Evolutionary conservation across 1,140 invertebrate species (phyloP).

Genomic region (Sycophaga agraensis): DNA sequence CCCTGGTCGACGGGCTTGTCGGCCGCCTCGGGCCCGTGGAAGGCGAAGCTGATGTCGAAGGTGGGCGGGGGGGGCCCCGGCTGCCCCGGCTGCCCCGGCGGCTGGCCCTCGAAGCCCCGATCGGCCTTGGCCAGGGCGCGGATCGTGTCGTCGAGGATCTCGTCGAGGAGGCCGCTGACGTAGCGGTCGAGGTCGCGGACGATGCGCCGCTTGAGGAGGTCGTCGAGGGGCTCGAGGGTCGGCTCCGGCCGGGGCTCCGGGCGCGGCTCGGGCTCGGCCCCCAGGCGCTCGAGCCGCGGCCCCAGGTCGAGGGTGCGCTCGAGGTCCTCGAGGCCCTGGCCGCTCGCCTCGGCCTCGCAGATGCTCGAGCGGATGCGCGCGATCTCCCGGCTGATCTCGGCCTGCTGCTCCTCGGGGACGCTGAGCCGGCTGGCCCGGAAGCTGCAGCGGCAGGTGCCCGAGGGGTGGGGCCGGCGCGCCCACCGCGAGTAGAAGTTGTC

Average conservation of each 20-base stretch:
- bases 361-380: constrained; percentile 50
- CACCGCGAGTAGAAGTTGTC: constrained; percentile 53
- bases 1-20: constrained; percentile 24
- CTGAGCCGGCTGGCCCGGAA: constrained; percentile 40
- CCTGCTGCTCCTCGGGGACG: constrained; percentile 40
- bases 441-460: constrained; percentile 51
- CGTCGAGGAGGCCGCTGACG: constrained; percentile 45
- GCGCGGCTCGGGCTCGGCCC: background rate
- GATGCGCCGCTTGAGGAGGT: constrained; percentile 43
- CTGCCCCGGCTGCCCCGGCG: background rate
- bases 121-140: constrained; percentile 37
- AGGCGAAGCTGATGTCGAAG: constrained; percentile 40
- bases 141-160: constrained; percentile 47
- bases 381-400: constrained; percentile 47
- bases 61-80: background rate
- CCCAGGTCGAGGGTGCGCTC: constrained; percentile 38
- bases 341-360: constrained; percentile 44
- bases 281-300: background rate
- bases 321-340: constrained; percentile 41
- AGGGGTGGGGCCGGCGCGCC: constrained; percentile 48
- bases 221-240: constrained; percentile 27
- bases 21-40: constrained; percentile 13
- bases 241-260: background rate
- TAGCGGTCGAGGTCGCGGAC: constrained; percentile 46
- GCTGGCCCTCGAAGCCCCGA: constrained; percentile 10